phyloP scores from a whole-genome alignment of 2,113 vertebrate species.

The Syrrhaptes paradoxus region DNA sequence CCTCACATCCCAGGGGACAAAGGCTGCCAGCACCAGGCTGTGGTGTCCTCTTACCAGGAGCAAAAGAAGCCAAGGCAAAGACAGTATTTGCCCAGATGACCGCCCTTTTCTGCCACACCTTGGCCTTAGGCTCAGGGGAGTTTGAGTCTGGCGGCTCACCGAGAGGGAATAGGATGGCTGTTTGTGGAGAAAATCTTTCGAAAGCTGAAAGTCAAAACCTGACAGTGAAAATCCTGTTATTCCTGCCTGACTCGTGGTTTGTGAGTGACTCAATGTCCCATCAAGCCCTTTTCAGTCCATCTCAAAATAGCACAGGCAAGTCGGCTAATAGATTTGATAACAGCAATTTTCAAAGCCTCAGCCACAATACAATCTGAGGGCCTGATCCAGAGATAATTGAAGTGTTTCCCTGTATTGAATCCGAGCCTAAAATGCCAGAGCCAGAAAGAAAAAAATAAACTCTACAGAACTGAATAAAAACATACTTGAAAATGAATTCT shows the following conservation, averaged over 20 bases:
- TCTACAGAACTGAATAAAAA: not conserved
- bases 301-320: slow-evolving; percentile 18
- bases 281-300: not conserved
- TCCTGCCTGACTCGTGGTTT: not conserved
- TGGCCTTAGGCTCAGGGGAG: not conserved
- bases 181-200: not conserved
- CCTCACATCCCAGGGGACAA: not conserved
- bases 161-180: not conserved
- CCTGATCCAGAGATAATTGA: slow-evolving; percentile 51
- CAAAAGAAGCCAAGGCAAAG: not conserved
- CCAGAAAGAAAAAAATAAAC: slow-evolving; percentile 11
- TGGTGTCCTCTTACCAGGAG: not conserved
- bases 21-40: not conserved
- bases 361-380: not conserved
- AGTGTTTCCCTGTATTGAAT: slow-evolving; percentile 38
- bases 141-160: not conserved
- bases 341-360: slow-evolving; percentile 39
- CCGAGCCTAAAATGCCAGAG: not conserved
- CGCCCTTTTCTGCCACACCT: not conserved
- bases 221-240: not conserved
- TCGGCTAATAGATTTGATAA: not conserved
- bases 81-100: not conserved
- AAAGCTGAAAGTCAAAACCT: not conserved
- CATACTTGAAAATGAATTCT: not conserved
- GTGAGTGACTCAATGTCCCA: not conserved